Base-by-base conservation (phyloP, 2,797 vertebrate species). In the Pantherophis vulpinus region DNA sequence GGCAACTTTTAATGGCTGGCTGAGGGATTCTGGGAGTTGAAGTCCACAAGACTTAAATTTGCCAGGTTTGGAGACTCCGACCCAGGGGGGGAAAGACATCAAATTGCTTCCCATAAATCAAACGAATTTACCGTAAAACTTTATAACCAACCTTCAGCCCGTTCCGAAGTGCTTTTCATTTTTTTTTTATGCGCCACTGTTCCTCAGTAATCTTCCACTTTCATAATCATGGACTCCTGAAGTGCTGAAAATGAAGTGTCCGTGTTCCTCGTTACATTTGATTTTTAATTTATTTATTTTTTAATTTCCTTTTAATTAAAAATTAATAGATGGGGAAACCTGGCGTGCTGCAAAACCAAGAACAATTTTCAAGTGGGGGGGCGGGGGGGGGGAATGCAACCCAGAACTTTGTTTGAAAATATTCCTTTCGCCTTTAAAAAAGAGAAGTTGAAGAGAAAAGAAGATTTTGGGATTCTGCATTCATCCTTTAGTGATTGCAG, bases 331-430 rank as follows among this genome's bases (percentile, higher is more conserved):
- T 74, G 70, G 14, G 32, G 32, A 74, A 74, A 18, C 70, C 32
- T 10, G 16, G 32, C 3, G 1, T 74, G 66, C 66, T 74, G 16
- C 16, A 74, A 37, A 74, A 74, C 32, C 1, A 2, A 74, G 32
- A 37, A 20, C 16, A 32, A 18, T 7, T 74, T 74, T 93, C 91
- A 96, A 96, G 94, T 55, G 12, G 10, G 12, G 27, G 60, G 37
- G 37, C 2, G 37, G 27, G 27, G 0, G 0, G 0, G 95, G 93
- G 89, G 54, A 94, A 54, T 59, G 61, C 63, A 95, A 90, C 47
- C 37, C 95, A 95, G 92, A 94, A 92, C 93, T 93, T 18, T 3
- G 16, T 37, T 2, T 16, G 66, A 18, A 74, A 20, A 20, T 74
- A 18, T 74, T 74, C n/a, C 6, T 18, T 74, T 74, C 70, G 37